A percentile compares a stretch with the other conserved stretches of the same genome.
These are phyloP conservation scores for Crotalus tigris DNA, from an alignment of 2,113 vertebrate species.

Conservation along the genomic window DNA sequence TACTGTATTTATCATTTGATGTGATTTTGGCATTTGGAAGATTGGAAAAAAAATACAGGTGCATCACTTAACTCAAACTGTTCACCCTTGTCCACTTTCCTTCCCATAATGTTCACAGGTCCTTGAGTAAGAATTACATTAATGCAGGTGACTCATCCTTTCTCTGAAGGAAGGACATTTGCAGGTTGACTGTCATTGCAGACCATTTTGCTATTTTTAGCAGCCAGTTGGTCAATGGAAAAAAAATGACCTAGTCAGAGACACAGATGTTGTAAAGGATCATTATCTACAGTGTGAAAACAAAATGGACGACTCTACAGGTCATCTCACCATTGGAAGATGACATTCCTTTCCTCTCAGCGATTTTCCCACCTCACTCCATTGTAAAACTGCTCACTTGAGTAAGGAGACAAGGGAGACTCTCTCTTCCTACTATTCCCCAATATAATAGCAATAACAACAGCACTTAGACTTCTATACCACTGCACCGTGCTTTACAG, in stretches of 20 bases:
- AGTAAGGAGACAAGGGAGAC: not conserved
- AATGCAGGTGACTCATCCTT: not conserved
- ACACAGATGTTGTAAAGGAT: not conserved
- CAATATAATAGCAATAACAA: not conserved
- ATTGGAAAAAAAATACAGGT: not conserved
- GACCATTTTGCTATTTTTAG: not conserved
- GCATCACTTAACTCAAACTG: not conserved
- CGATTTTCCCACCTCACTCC: not conserved
- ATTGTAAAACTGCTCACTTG: not conserved
- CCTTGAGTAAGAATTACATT: not conserved
- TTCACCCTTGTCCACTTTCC: not conserved
- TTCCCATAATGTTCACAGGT: not conserved
- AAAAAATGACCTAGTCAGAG: too few relatives aligned
- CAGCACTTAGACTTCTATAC: not conserved
- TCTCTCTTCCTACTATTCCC: not conserved
- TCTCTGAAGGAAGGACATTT: not conserved
- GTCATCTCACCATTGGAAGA: not conserved
- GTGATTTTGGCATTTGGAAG: not conserved
- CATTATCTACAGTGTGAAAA: not conserved
- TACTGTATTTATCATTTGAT: not conserved
- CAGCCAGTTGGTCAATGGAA: not conserved
- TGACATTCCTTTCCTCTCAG: not conserved
- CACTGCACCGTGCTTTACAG: not conserved
- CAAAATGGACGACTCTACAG: not conserved
- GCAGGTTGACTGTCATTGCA: not conserved